These are phyloP conservation scores for Trididemnum clinides DNA, from an alignment of 23 tunicate species.

Conservation along the genomic window DNA sequence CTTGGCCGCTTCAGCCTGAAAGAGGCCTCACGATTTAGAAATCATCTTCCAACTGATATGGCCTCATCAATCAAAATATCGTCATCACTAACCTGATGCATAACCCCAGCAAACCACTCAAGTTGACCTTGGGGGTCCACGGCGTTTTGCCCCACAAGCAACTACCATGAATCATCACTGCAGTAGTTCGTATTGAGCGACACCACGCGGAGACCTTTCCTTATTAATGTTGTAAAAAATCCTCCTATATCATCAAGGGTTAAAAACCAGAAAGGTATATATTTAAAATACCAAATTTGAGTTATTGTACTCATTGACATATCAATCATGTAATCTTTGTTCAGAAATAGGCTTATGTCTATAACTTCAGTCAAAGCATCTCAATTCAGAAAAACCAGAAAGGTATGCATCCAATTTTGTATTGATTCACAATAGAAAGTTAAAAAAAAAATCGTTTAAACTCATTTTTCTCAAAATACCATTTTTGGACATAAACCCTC, in stretches of 20 bases:
- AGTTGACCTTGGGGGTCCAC: slow-evolving; percentile 89
- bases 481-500: too few species aligned
- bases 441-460: too few species aligned
- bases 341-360: too few species aligned
- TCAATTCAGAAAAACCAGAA: too few species aligned
- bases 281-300: too few species aligned
- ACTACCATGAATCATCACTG: slow-evolving; percentile 94
- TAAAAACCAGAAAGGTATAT: too few species aligned
- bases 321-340: background rate
- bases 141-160: slow-evolving; percentile 63
- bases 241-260: slow-evolving; percentile 32
- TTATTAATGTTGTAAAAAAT: slow-evolving; percentile 63
- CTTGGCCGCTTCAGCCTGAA: slow-evolving; percentile 62
- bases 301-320: too few species aligned
- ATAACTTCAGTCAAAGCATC: too few species aligned
- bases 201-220: slow-evolving; percentile 76
- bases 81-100: slow-evolving; percentile 34
- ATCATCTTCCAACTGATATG: background rate
- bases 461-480: too few species aligned
- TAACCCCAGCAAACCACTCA: slow-evolving; percentile 65
- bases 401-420: too few species aligned
- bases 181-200: slow-evolving; percentile 92
- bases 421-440: too few species aligned
- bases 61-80: background rate
- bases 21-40: background rate